phyloP scores from a whole-genome alignment of 2,888 invertebrate species.

The Drosophila picticornis region DNA sequence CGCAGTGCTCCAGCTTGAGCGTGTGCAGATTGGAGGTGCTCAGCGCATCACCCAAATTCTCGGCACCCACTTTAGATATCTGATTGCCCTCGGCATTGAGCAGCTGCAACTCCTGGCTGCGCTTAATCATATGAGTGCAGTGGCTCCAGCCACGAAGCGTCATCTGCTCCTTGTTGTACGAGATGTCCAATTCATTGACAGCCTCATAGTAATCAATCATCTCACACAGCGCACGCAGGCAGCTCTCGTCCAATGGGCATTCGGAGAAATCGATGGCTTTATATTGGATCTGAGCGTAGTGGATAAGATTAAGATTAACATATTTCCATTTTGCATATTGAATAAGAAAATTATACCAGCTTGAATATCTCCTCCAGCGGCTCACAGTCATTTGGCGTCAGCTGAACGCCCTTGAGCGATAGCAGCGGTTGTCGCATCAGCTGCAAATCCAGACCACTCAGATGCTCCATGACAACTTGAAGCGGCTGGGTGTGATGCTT shows the following conservation, averaged over 20 bases:
- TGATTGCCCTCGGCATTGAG: conserved; percentile 84
- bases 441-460: conserved; percentile 87
- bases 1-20: conserved; percentile 92
- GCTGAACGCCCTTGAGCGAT: conserved; percentile 87
- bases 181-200: conserved; percentile 90
- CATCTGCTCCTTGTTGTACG: conserved; percentile 90
- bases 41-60: conserved; percentile 90
- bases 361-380: conserved; percentile 93
- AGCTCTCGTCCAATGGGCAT: conserved; percentile 85
- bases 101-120: conserved; percentile 83
- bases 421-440: conserved; percentile 87
- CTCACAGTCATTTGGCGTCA: conserved; percentile 90
- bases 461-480: conserved; percentile 89
- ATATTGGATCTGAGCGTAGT: conserved; percentile 86
- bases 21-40: conserved; percentile 90
- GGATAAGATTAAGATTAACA: conserved; percentile 48
- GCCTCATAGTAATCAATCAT: conserved; percentile 97
- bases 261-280: conserved; percentile 84
- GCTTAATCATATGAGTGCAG: conserved; percentile 86
- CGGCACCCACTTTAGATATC: conserved; percentile 86
- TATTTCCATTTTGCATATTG: not conserved
- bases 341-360: conserved; percentile 84
- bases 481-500: conserved; percentile 90
- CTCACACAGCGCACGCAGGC: conserved; percentile 92
- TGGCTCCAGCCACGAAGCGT: conserved; percentile 93